Evolutionary conservation across 2,113 vertebrate genomes (phyloP).

Genomic region (Phyllostomus hastatus): DNA sequence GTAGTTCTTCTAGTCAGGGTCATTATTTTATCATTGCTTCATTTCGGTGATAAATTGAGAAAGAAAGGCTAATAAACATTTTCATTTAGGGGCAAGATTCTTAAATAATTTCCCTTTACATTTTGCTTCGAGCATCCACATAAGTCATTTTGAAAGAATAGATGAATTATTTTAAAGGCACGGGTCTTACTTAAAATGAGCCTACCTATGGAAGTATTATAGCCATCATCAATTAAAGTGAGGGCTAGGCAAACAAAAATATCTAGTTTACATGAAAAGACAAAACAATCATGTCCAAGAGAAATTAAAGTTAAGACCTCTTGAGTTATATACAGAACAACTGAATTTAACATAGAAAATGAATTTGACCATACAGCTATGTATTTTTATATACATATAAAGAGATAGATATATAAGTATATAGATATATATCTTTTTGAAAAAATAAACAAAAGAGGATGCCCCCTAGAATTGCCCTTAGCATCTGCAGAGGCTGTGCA

Average conservation of each 20-base stretch:
- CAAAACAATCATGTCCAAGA: not conserved
- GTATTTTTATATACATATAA: not conserved
- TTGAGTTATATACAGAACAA: not conserved
- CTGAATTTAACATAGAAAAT: not conserved
- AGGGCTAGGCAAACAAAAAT: not conserved
- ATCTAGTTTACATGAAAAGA: slow-evolving; percentile 15
- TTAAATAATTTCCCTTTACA: slow-evolving; percentile 3
- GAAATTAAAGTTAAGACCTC: not conserved
- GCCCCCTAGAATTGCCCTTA: not conserved
- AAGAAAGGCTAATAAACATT: slow-evolving; percentile 6
- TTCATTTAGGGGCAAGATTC: slow-evolving; percentile 9
- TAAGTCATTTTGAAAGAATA: slow-evolving; percentile 50
- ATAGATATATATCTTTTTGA: not conserved
- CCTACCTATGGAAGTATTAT: not conserved
- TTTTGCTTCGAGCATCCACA: not conserved
- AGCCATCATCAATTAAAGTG: not conserved
- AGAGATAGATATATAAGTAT: not conserved
- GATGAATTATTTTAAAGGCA: not conserved
- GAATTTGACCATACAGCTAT: not conserved
- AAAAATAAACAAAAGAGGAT: not conserved
- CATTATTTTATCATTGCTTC: not conserved
- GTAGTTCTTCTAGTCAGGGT: not conserved
- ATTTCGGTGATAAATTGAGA: not conserved
- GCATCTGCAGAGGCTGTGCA: not conserved
- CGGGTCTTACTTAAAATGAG: slow-evolving; percentile 27